Conservation (phyloP, 64 coral and sea anemone genomes). For the Montipora sp. region DNA sequence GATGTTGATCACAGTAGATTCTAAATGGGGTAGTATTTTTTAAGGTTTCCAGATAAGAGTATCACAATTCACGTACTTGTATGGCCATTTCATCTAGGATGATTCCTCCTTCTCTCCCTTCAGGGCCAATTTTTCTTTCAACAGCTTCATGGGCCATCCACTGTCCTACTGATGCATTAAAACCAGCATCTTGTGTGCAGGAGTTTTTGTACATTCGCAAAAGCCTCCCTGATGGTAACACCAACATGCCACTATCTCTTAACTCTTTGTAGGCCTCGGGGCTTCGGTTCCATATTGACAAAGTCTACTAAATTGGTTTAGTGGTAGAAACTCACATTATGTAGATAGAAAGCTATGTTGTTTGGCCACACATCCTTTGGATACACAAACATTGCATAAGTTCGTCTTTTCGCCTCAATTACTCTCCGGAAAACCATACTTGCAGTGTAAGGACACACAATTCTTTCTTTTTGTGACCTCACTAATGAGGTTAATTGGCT, state of each 20-base stretch:
- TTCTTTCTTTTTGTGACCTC: no score
- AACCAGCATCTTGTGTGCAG: constrained; percentile 38
- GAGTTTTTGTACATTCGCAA: constrained; percentile 64
- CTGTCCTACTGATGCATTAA: constrained; percentile 56
- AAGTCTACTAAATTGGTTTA: background rate
- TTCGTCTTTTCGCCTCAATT: no score
- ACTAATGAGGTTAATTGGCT: no score
- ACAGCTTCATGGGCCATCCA: constrained; percentile 58
- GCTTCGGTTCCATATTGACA: constrained; percentile 67
- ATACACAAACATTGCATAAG: no score
- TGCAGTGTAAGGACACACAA: no score
- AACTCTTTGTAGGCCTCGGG: constrained; percentile 60
- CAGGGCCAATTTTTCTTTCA: constrained; percentile 30
- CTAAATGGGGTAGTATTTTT: no score
- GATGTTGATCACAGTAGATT: no score
- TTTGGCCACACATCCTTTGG: no score
- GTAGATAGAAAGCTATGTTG: no score
- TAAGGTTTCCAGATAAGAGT: no score
- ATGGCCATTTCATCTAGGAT: constrained; percentile 72
- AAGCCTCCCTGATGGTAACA: constrained; percentile 59
- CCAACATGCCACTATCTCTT: constrained; percentile 49
- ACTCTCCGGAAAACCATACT: no score
- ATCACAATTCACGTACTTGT: constrained; percentile 13
- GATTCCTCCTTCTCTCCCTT: constrained; percentile 63
- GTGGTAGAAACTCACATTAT: no score